These are phyloP conservation scores for Dallia pectoralis DNA, from an alignment of 2,797 vertebrate species.

Conservation along the genomic window DNA sequence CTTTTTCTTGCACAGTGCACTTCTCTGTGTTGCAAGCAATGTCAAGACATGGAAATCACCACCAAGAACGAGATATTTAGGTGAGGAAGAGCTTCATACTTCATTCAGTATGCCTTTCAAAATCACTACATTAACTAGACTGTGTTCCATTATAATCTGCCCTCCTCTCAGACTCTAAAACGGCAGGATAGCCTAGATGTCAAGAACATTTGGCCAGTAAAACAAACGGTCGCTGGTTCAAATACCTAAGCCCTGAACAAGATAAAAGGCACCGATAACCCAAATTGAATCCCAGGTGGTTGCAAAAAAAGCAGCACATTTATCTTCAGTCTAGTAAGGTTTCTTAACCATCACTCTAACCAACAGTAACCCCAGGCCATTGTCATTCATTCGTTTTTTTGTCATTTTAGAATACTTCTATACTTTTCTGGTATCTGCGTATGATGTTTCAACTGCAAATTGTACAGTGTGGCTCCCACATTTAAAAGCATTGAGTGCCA, in stretches of 20 bases:
- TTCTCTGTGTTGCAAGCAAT: constrained; percentile 95
- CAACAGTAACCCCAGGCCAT: not conserved
- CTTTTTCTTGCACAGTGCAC: constrained; percentile 81
- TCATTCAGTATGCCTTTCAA: not conserved
- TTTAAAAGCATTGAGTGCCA: not conserved
- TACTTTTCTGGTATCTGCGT: not conserved
- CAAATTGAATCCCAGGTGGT: too few relatives aligned
- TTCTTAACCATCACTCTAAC: not conserved
- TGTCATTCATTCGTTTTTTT: not conserved
- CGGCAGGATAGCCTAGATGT: too few relatives aligned
- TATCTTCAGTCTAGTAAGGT: not conserved
- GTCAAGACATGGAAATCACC: constrained; percentile 96
- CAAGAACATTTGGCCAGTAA: too few relatives aligned
- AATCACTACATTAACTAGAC: not conserved
- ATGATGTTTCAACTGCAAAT: not conserved
- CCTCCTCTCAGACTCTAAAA: not conserved
- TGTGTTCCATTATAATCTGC: not conserved
- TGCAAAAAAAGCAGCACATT: not conserved
- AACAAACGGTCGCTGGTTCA: too few relatives aligned
- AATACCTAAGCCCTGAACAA: too few relatives aligned
- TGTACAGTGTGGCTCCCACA: not conserved
- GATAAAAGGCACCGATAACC: too few relatives aligned
- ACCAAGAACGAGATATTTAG: constrained; percentile 99
- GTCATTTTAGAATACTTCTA: not conserved
- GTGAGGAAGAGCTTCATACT: constrained; percentile 67